These are phyloP conservation scores for Ploceus nigricollis DNA, from an alignment of 2,113 vertebrate species.

Conservation along the genomic window DNA sequence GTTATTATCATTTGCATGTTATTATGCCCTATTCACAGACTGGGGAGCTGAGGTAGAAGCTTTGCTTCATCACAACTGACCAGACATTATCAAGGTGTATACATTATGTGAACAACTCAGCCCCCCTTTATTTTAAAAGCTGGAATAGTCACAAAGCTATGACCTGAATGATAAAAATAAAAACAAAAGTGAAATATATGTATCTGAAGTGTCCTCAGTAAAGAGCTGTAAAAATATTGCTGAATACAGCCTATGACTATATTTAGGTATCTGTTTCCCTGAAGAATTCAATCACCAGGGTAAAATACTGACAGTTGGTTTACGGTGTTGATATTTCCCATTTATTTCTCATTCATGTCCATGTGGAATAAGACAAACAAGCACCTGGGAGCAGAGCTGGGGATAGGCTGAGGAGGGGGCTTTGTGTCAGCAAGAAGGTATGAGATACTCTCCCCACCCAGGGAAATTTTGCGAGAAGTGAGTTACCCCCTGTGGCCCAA, in stretches of 20 bases:
- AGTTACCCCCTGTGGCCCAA: not conserved
- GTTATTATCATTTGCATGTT: not conserved
- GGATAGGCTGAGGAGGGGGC: not conserved
- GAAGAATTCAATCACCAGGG: not conserved
- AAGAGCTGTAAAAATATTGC: not conserved
- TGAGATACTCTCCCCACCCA: not conserved
- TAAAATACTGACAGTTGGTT: not conserved
- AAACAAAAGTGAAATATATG: not conserved
- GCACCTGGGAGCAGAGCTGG: fast-evolving
- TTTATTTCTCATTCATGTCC: not conserved
- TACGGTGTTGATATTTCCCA: not conserved
- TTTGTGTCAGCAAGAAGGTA: not conserved
- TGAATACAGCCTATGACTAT: not conserved
- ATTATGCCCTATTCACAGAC: not conserved
- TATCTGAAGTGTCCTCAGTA: not conserved
- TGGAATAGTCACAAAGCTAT: not conserved
- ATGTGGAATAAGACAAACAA: not conserved
- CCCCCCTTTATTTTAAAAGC: not conserved
- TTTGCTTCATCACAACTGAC: not conserved
- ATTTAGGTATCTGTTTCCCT: not conserved
- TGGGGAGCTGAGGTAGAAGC: not conserved
- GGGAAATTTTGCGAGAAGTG: not conserved
- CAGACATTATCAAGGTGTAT: not conserved
- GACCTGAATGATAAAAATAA: not conserved
- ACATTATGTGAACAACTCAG: not conserved